Base-by-base conservation (phyloP, 2,113 vertebrate species). In the Onychostoma macrolepis region DNA sequence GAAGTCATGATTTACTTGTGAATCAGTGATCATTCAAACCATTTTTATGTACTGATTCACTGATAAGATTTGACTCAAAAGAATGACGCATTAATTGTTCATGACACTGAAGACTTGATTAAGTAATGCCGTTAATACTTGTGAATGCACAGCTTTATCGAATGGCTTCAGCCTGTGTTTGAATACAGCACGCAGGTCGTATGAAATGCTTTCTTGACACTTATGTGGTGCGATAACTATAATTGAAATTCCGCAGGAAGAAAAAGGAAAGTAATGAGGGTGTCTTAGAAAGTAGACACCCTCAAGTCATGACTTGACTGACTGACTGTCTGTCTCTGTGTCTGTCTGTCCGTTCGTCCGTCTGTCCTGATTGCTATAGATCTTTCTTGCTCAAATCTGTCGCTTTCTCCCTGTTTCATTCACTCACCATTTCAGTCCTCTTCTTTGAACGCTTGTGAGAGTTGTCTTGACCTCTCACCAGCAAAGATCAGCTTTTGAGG, bases 381-480 rank as follows among this genome's bases (percentile, higher is more conserved):
- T 84, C 15, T 2, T 36, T 84, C 65, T 43, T 77, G 88, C 56
- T 80, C 79, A 87, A 56, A 76, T 85, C 76, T 84, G 85, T 75
- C 88, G 83, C 74, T 84, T 78, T 50, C 36, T 38, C 33, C 80
- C 79, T 85, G 38, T 86, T 65, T 83, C 58, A 43, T 86, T 48
- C 58, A 50, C 30, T 87, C 85, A 90, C 38, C 77, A 71, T 89
- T 91, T 89, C 82, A 89, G 84, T 89, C 75, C 75, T 83, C 82
- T 79, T 33, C 50, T 89, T 21, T 88, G 30, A 84, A 81, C 85
- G 75, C 85, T 80, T 80, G 45, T 38, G 84, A 83, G 86, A 84
- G 69, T 87, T 89, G 76, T 53, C 26, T 56, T 88, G 85, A 83
- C 85, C 83, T 88, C 67, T 71, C 56, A 10, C 43, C 11, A 48